These are phyloP conservation scores for Ectemnius continuus DNA, from an alignment of 2,888 invertebrate species.

Conservation along the genomic window DNA sequence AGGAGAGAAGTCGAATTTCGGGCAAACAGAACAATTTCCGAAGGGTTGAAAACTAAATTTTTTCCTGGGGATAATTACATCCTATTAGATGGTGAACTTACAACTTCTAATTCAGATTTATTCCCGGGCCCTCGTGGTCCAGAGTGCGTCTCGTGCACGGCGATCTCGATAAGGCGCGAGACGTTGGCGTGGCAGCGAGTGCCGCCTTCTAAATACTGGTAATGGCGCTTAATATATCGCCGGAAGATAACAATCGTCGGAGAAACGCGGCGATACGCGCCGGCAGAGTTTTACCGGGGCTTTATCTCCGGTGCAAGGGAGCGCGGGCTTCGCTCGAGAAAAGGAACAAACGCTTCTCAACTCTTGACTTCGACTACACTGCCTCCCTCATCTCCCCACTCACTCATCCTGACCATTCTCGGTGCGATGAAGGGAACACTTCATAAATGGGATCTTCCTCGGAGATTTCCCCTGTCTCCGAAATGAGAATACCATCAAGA, in stretches of 20 bases:
- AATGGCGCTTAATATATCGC: constrained; percentile 75
- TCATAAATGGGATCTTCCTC: no score
- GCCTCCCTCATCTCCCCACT: neutral
- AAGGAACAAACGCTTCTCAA: constrained; percentile 29
- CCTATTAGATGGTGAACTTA: constrained; percentile 49
- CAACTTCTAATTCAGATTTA: constrained; percentile 48
- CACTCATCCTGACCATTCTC: no score
- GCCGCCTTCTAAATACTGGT: constrained; percentile 74
- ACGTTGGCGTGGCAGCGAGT: constrained; percentile 52
- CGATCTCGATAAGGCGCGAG: constrained; percentile 68
- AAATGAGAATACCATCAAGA: no score
- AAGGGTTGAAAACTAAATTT: neutral
- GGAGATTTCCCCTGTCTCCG: no score
- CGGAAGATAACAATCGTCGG: constrained; percentile 72
- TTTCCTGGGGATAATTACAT: constrained; percentile 37
- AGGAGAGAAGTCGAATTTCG: constrained; percentile 35
- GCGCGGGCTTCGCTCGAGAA: constrained; percentile 46
- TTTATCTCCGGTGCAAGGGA: constrained; percentile 45
- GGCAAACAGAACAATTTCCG: neutral
- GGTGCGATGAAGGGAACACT: no score
- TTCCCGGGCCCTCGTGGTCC: constrained; percentile 51
- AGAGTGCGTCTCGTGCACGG: constrained; percentile 49
- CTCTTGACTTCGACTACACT: constrained; percentile 4
- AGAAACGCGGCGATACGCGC: constrained; percentile 66
- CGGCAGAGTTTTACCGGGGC: constrained; percentile 61